Evolutionary conservation across 2,113 vertebrate species (phyloP), one percentile per base, ranked within the genome.

Genomic region (Ellobius talpinus): DNA sequence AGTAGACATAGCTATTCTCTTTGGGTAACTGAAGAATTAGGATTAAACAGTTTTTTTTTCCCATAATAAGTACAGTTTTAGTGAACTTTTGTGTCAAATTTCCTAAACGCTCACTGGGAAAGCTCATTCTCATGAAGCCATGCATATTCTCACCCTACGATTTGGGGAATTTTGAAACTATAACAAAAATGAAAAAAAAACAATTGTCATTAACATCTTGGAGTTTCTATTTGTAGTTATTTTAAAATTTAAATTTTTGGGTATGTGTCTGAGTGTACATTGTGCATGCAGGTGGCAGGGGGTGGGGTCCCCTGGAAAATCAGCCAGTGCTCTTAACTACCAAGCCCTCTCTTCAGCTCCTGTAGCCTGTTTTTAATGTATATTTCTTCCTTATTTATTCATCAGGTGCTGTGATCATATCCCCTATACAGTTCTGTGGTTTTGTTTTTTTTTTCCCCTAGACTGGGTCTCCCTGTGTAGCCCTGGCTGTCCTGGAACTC

Each of bases 331-430:
- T 47, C 63, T 81, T 47, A 47, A 65, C n/a, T 26, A 8, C 55
- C 16, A 61, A 47, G 2, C 39, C 29, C 12, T 21, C 61, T 66
- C 39, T 45, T 26, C 29, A 66, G 42, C 61, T 33, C 63, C 7
- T 6, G 16, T 47, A 31, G 42, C n/a, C 68, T 50, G n/a, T 29
- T 65, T 23, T 66, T 73, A 33, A 68, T 87, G 16, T 65, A 26
- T 10, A 36, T 89, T 33, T 93, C 13, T 84, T 91, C 55, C 50
- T 84, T 85, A 65, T 93, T 89, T 26, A 94, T 90, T 93, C 45
- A 36, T 61, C 63, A 87, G 72, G 29, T 47, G 26, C 52, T 86
- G 29, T 0, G 13, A 68, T 91, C 52, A 39, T 12, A 79, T 10
- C 39, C 70, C 23, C n/a, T 31, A 89, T 45, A 77, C 13, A 87